phyloP scores from a whole-genome alignment of 2,797 vertebrate genomes.

The Crenichthys baileyi region DNA sequence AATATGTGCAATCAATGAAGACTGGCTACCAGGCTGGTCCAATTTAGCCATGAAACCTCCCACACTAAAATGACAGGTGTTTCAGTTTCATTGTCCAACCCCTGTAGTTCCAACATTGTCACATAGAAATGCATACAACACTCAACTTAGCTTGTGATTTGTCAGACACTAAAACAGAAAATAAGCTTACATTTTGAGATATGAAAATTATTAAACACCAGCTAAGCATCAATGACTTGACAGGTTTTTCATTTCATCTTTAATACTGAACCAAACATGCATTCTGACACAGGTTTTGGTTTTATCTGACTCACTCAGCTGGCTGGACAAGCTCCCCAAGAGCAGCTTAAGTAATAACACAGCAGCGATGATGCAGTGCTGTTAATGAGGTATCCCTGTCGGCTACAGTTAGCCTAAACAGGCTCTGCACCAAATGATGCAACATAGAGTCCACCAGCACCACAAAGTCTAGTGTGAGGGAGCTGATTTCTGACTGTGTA shows the following conservation, averaged over 20 bases:
- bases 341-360: slow-evolving; percentile 35
- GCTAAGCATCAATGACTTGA: background rate
- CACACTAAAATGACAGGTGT: no score
- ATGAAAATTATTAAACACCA: background rate
- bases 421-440: slow-evolving; percentile 55
- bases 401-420: slow-evolving; percentile 10
- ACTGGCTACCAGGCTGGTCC: no score
- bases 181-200: background rate
- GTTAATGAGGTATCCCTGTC: slow-evolving; percentile 16
- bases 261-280: slow-evolving; percentile 5
- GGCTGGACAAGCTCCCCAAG: background rate
- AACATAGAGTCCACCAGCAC: slow-evolving; percentile 29
- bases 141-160: background rate
- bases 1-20: no score
- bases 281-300: slow-evolving; percentile 13
- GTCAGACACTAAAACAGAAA: background rate
- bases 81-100: no score
- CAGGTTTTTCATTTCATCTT: background rate
- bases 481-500: background rate
- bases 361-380: slow-evolving; percentile 16
- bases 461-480: background rate
- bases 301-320: slow-evolving; percentile 12
- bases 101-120: no score
- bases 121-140: background rate
- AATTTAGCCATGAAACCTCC: no score